A percentile compares a stretch with the other conserved stretches of the same genome.
Evolutionary conservation across 2,797 vertebrate genomes (phyloP).

Genomic region (Anableps anableps): DNA sequence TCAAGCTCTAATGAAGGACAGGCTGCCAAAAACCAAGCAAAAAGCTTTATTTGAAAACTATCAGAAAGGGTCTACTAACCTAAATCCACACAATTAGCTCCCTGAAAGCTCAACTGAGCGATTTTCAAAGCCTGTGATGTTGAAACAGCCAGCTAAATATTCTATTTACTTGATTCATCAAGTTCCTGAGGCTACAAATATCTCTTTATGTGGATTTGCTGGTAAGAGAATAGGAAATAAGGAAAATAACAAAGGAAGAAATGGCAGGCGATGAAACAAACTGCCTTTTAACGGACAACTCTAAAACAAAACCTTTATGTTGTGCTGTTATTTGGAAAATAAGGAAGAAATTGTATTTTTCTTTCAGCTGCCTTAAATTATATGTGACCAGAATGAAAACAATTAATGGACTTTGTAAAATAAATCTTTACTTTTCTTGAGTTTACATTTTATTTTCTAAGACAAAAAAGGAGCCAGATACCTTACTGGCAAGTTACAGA

Average conservation of each 20-base stretch:
- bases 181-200: conserved; percentile 62
- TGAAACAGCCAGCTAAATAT: conserved; percentile 67
- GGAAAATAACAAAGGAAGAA: conserved; percentile 16
- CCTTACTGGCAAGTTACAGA: conserved; percentile 60
- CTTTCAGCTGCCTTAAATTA: conserved; percentile 17
- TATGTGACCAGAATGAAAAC: neutral
- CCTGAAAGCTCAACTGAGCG: conserved; percentile 67
- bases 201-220: conserved; percentile 12
- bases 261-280: conserved; percentile 41
- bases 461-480: conserved; percentile 37
- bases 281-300: conserved; percentile 34
- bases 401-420: conserved; percentile 22
- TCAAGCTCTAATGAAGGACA: conserved; percentile 69
- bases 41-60: conserved; percentile 77
- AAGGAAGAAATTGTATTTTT: conserved; percentile 17
- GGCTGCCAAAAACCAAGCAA: conserved; percentile 74
- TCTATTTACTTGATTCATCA: conserved; percentile 69
- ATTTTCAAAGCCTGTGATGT: conserved; percentile 60
- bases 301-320: conserved; percentile 23
- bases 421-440: conserved; percentile 19
- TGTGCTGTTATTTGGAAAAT: conserved; percentile 20
- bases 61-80: conserved; percentile 74
- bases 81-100: conserved; percentile 78
- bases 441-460: conserved; percentile 45
- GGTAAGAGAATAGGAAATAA: conserved; percentile 35